These are phyloP conservation scores for Flexamia atlantica DNA, from an alignment of 2,888 invertebrate species.

Conservation along the genomic window DNA sequence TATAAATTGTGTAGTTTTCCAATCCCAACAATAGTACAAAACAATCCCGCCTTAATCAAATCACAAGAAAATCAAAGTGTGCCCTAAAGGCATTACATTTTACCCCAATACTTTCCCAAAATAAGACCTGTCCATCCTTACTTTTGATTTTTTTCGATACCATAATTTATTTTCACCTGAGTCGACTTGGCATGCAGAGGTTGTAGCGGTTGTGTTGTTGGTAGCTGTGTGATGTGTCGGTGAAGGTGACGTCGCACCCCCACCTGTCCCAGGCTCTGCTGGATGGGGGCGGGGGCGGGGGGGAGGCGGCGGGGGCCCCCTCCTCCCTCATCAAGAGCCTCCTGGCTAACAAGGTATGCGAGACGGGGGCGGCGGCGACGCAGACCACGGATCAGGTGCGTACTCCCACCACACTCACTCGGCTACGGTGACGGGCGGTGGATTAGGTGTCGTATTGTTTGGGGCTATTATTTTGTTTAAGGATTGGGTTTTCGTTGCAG, in stretches of 20 bases:
- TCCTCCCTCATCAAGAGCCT: slow-evolving; percentile 95
- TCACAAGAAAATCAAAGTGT: too few relatives aligned
- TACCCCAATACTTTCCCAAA: too few relatives aligned
- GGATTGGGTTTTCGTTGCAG: too few relatives aligned
- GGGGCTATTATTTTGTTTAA: too few relatives aligned
- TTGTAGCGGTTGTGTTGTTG: slow-evolving; percentile 18
- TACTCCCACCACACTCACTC: slow-evolving; percentile 46
- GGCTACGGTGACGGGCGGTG: background rate
- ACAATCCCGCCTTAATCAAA: too few relatives aligned
- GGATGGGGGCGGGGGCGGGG: slow-evolving; percentile 70
- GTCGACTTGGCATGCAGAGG: background rate
- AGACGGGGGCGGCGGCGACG: slow-evolving; percentile 75
- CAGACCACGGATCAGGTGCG: slow-evolving; percentile 71
- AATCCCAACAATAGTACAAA: too few relatives aligned
- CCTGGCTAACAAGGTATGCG: slow-evolving; percentile 94
- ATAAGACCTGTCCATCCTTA: too few relatives aligned
- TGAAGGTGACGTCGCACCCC: slow-evolving; percentile 79
- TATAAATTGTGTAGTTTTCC: too few relatives aligned
- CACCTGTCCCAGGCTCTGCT: slow-evolving; percentile 80
- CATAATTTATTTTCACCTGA: too few relatives aligned
- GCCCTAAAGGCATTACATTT: too few relatives aligned
- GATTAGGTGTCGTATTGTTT: too few relatives aligned
- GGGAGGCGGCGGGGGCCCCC: slow-evolving; percentile 35
- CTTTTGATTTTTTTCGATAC: too few relatives aligned
- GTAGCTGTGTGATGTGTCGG: slow-evolving; percentile 41